These are phyloP conservation scores for Bos taurus DNA, from an alignment of 2,113 vertebrate species.

Conservation along the genomic window DNA sequence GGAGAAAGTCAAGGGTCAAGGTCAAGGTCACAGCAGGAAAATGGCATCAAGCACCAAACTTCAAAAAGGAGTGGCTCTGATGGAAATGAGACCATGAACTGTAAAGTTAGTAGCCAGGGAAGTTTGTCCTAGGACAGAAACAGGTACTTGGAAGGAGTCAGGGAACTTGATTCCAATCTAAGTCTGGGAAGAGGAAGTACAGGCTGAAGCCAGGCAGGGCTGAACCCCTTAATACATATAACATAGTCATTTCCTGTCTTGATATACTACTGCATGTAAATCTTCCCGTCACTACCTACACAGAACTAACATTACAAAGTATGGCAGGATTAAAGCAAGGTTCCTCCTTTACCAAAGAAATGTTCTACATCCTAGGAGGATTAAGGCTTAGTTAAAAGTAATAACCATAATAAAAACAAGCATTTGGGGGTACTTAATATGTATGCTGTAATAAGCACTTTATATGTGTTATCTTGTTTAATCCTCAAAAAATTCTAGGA, in stretches of 20 bases:
- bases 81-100: not conserved
- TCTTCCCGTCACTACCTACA: not conserved
- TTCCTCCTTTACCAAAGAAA: slow-evolving; percentile 4
- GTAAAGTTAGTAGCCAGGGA: not conserved
- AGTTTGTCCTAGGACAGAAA: not conserved
- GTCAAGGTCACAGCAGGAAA: slow-evolving; percentile 1
- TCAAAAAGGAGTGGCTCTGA: not conserved
- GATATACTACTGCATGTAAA: not conserved
- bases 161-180: slow-evolving; percentile 20
- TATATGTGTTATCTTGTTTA: not conserved
- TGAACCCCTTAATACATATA: not conserved
- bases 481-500: not conserved
- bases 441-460: not conserved
- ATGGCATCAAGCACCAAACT: not conserved
- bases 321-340: not conserved
- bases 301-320: not conserved
- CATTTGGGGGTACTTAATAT: not conserved
- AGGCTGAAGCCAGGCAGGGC: not conserved
- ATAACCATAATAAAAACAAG: not conserved
- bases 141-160: not conserved
- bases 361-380: not conserved
- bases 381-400: not conserved
- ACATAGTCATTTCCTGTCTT: not conserved
- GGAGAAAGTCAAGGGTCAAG: not conserved
- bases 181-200: not conserved